Evolutionary conservation across 2,113 vertebrate species (phyloP).

Genomic region (Chamaetylas fuelleborni): DNA sequence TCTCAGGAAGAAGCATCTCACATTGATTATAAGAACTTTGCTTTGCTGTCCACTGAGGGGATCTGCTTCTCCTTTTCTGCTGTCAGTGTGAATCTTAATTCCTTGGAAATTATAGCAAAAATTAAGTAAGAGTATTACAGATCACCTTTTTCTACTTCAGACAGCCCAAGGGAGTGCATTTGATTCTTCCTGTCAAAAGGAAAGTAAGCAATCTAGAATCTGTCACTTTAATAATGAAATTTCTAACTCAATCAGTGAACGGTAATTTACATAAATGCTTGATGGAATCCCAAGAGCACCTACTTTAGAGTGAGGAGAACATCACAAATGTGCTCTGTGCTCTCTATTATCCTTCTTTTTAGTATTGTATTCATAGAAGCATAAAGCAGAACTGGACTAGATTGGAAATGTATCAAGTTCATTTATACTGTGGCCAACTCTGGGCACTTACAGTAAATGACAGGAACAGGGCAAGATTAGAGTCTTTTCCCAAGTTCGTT

Average conservation of each 20-base stretch:
- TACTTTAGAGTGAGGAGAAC: neutral
- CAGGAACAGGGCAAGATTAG: neutral
- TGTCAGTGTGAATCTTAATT: neutral
- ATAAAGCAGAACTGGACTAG: neutral
- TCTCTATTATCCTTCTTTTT: neutral
- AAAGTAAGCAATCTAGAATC: neutral
- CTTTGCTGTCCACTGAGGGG: neutral
- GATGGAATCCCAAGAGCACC: neutral
- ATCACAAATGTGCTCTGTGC: neutral
- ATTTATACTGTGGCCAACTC: neutral
- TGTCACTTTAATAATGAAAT: neutral
- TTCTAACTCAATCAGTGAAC: neutral
- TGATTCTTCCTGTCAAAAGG: neutral
- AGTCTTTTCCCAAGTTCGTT: neutral
- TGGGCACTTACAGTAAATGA: neutral
- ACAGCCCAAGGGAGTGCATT: neutral
- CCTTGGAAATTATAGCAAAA: neutral
- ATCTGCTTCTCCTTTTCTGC: neutral
- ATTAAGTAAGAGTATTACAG: neutral
- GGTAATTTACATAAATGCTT: neutral
- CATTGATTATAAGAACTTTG: neutral
- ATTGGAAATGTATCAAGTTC: neutral
- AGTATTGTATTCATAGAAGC: neutral
- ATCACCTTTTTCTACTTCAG: neutral
- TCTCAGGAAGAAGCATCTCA: neutral